Evolutionary conservation across 2,888 invertebrate species (phyloP), one percentile per base, ranked within the genome.

Genomic region (Callosobruchus maculatus): DNA sequence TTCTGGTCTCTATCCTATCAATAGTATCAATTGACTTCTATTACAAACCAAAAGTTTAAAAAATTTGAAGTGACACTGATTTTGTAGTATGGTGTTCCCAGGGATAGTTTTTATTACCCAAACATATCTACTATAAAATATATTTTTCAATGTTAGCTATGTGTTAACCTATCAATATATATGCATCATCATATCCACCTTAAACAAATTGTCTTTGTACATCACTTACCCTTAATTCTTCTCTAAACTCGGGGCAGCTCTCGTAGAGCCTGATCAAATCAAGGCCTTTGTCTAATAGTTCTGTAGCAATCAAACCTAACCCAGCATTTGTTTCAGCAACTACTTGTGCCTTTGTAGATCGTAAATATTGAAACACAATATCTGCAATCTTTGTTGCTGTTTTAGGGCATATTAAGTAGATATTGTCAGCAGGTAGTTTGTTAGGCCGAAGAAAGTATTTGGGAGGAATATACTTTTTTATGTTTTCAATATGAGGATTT

Each of bases 301-400:
- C 88, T 78, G 88, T 84, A 0, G 92, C 92, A 71, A 94, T 84
- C 21, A 91, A 84, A 0, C 94, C 93, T 68, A 91, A 86, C 0
- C 94, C 94, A 0, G 94, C 92, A 86, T 92, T 93, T 0, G 92
- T 88, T 87, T 94, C 94, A n/a, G 92, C 85, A 20, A 92, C 82
- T 1, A 89, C 86, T 70, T 82, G 82, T 21, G 81, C 75, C 21
- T 73, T 75, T 74, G 80, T 77, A 22, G 73, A 67, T 22, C 77
- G 74, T 68, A 84, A 73, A 70, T 76, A 72, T 20, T 82, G 80
- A 21, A 80, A 70, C 71, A 84, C 73, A 73, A 80, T 73, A 7
- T 74, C 22, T 4, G 78, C 82, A 30, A 83, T 79, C 20, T 74
- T 76, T 73, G 81, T 81, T 2, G 83, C 85, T 21, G 80, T 75